Percentiles rank a stretch among this genome's conserved stretches.
Evolutionary conservation across 2,797 vertebrate species (phyloP).

Genomic region (Oreortyx pictus): DNA sequence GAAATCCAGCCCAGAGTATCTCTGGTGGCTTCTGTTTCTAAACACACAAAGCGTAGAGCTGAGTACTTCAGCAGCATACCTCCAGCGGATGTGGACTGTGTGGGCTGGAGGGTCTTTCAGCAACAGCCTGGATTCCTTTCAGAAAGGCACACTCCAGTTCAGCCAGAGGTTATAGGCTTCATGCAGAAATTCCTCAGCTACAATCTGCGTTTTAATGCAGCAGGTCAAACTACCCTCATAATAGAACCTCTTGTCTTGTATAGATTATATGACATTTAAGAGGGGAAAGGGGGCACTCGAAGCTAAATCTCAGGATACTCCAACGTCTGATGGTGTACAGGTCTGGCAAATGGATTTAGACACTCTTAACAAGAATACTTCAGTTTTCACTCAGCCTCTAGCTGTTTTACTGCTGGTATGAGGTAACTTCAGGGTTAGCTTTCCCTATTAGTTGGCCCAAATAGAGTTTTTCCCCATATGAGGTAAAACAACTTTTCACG

Average conservation of each 20-base stretch:
- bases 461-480: slow-evolving; percentile 2
- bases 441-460: slow-evolving; percentile 19
- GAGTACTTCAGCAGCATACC: background rate
- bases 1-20: background rate
- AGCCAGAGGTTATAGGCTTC: slow-evolving; percentile 70
- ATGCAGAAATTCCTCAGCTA: slow-evolving; percentile 64
- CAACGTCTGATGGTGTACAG: background rate
- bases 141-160: slow-evolving; percentile 67
- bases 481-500: slow-evolving; percentile 10
- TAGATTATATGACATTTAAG: slow-evolving; percentile 64
- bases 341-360: slow-evolving; percentile 62
- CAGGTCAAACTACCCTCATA: slow-evolving; percentile 65
- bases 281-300: slow-evolving; percentile 41
- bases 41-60: slow-evolving; percentile 1
- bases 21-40: slow-evolving; percentile 45
- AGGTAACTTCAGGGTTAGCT: slow-evolving; percentile 34
- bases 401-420: slow-evolving; percentile 26
- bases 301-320: slow-evolving; percentile 54
- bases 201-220: slow-evolving; percentile 50
- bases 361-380: slow-evolving; percentile 41
- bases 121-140: slow-evolving; percentile 60
- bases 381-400: slow-evolving; percentile 46
- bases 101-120: slow-evolving; percentile 46
- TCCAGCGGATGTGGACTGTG: slow-evolving; percentile 44
- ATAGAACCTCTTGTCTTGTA: slow-evolving; percentile 65